phyloP scores from a whole-genome alignment of 2,888 invertebrate species.

The Ferrisia virgata region DNA sequence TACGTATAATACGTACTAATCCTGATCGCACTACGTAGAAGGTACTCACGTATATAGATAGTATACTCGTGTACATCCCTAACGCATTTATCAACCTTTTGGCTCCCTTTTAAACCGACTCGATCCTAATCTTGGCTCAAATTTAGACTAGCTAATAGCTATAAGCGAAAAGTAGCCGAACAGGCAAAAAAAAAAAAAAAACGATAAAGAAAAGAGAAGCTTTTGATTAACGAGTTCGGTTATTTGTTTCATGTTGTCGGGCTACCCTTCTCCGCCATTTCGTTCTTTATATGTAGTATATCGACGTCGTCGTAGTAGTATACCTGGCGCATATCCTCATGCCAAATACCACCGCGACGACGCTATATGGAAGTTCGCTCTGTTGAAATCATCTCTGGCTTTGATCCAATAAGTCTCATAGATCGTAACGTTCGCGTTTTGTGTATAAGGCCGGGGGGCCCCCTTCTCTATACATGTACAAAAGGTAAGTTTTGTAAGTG shows the following conservation, averaged over 20 bases:
- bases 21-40: too few species aligned
- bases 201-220: background rate
- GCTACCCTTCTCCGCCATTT: background rate
- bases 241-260: background rate
- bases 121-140: background rate
- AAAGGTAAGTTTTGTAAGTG: too few species aligned
- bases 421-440: background rate
- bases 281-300: background rate
- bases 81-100: background rate
- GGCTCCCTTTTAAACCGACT: background rate
- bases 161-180: background rate
- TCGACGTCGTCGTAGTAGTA: background rate
- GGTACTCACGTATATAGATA: background rate
- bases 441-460: too few species aligned
- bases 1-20: background rate
- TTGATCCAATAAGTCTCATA: background rate
- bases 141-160: background rate
- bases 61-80: background rate
- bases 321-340: background rate
- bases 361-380: constrained; percentile 24
- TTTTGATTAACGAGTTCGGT: background rate
- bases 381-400: constrained; percentile 7
- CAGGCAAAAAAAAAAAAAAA: background rate
- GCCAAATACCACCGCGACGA: constrained; percentile 13
- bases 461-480: too few species aligned